Base-by-base conservation (phyloP, 2,113 vertebrate genomes). In the Toxotes jaculatrix region DNA sequence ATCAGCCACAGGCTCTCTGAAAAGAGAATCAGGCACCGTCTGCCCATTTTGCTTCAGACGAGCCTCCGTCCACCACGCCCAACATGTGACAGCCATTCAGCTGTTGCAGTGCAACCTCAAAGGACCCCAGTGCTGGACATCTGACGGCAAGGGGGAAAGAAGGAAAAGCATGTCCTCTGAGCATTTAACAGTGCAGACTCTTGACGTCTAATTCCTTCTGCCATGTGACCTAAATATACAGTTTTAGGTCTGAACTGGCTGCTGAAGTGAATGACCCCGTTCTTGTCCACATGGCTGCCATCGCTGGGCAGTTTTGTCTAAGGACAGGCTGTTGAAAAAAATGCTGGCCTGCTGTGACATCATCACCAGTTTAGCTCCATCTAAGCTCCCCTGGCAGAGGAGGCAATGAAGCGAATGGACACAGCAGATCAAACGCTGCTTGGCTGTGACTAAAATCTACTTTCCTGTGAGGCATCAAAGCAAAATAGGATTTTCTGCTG, bases 361-460 rank as follows among this genome's bases (percentile, higher is more conserved):
- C 82, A 82, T 75, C 73, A 63, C 82, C 59, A 78, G 79, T 86
- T 92, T 74, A 91, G 87, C 83, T 82, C 83, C 83, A 71, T 82
- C 42, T 86, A 79, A 92, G 80, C 85, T 86, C 82, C 53, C 13
- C 69, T 85, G 86, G 82, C 75, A 74, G 74, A 47, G 55, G 74
- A 82, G 67, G 65, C 82, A 65, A 84, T 72, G 49, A 92, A 85
- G 89, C n/a, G 61, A 92, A 90, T 79, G 90, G 86, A 89, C 83
- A 75, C 14, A 88, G 66, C 74, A 89, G 89, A 94, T 94, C 92
- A 92, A 91, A 93, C 84, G 68, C 73, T 84, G 74, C 63, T 83
- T 73, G 74, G 72, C 89, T 89, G 90, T 79, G 82, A 90, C 89
- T 91, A 87, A 92, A 93, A 88, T 90, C 87, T 84, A 79, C 89